A percentile compares a stretch with the other conserved stretches of the same genome.
These are phyloP conservation scores for Melipona quadrifasciata DNA, from an alignment of 1,140 invertebrate species.

Conservation along the genomic window DNA sequence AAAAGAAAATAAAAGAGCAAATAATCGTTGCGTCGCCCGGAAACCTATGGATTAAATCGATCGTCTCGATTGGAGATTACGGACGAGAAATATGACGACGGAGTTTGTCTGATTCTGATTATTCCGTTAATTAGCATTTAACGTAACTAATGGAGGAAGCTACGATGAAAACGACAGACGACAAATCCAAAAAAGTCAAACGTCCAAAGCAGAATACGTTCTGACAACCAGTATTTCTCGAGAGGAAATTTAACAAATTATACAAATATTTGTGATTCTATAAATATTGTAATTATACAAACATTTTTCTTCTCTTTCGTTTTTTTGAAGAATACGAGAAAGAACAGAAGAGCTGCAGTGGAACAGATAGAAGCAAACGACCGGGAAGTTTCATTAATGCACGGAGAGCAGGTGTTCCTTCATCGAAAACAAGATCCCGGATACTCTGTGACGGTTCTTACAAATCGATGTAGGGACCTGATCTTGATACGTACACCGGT, in stretches of 20 bases:
- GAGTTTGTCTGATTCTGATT: neutral
- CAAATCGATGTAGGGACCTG: conserved; percentile 15
- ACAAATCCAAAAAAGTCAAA: too few relatives aligned
- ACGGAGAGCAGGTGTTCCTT: conserved; percentile 16
- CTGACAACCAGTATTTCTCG: too few relatives aligned
- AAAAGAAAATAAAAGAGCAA: neutral
- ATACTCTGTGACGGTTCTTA: neutral
- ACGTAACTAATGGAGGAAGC: too few relatives aligned
- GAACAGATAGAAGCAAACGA: neutral
- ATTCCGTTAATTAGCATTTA: neutral
- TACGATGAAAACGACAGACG: too few relatives aligned
- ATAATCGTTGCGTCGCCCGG: neutral
- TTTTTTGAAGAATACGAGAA: too few relatives aligned
- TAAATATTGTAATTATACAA: too few relatives aligned
- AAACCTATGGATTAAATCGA: neutral
- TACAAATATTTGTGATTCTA: too few relatives aligned
- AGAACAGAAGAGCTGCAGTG: too few relatives aligned
- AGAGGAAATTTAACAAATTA: too few relatives aligned
- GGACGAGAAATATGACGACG: neutral
- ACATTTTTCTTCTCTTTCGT: too few relatives aligned
- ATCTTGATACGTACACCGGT: conserved; percentile 13
- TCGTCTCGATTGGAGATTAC: neutral
- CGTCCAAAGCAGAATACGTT: too few relatives aligned
- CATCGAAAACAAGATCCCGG: neutral
- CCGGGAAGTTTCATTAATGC: neutral